Evolutionary conservation across 2,797 vertebrate genomes (phyloP).

Genomic region (Chloroceryle amazona): DNA sequence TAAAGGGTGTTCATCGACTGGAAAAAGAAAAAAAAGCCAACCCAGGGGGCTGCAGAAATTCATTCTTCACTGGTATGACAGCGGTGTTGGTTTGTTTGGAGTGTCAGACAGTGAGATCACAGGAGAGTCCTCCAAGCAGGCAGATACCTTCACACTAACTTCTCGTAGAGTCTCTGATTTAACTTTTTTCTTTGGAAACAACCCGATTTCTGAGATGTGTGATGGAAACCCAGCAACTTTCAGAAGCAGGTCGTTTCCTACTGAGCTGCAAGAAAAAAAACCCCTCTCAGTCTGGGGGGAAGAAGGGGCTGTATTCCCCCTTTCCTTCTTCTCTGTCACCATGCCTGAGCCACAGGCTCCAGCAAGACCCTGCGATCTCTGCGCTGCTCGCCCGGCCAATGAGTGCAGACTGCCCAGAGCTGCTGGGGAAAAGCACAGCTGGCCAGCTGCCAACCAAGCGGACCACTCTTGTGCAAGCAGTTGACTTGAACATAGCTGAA

Average conservation of each 20-base stretch:
- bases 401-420: background rate
- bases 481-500: background rate
- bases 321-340: fast-evolving
- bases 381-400: fast-evolving
- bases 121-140: background rate
- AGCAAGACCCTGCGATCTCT: background rate
- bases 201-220: fast-evolving
- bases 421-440: background rate
- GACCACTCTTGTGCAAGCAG: background rate
- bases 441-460: background rate
- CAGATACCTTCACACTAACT: background rate
- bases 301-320: background rate
- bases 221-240: background rate
- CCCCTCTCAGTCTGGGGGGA: fast-evolving
- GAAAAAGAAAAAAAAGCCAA: background rate
- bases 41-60: background rate
- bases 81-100: background rate
- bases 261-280: fast-evolving
- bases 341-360: fast-evolving
- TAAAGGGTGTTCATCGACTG: background rate
- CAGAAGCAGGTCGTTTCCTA: background rate
- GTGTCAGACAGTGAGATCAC: background rate
- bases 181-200: background rate
- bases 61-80: background rate
- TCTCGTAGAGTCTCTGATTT: background rate